These are phyloP conservation scores for Brachyrhaphis roseni DNA, from an alignment of 2,797 vertebrate species.

Conservation along the genomic window DNA sequence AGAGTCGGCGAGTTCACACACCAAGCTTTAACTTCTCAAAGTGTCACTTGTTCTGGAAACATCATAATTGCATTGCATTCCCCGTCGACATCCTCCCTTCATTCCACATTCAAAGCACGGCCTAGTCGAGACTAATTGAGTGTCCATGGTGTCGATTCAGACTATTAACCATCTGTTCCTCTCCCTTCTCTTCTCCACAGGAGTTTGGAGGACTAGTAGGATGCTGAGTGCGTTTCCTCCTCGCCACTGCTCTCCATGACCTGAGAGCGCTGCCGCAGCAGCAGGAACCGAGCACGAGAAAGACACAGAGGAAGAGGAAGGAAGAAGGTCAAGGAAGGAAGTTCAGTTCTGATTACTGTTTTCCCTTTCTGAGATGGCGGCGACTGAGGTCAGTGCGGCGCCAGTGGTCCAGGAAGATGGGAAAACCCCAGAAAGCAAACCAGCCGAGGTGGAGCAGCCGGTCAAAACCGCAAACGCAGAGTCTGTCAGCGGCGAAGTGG, in stretches of 20 bases:
- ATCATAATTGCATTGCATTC: constrained; percentile 40
- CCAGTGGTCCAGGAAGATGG: constrained; percentile 75
- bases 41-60: constrained; percentile 40
- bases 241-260: constrained; percentile 77
- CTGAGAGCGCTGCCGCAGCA: constrained; percentile 67
- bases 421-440: constrained; percentile 68
- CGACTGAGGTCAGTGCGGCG: constrained; percentile 73
- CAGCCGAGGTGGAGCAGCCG: constrained; percentile 65
- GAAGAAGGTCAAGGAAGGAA: constrained; percentile 63
- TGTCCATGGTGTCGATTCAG: constrained; percentile 47
- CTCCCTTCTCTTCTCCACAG: constrained; percentile 48
- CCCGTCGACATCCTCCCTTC: constrained; percentile 46
- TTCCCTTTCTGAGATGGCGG: constrained; percentile 75
- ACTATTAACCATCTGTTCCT: constrained; percentile 65
- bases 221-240: constrained; percentile 78
- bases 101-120: constrained; percentile 47
- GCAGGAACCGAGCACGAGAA: constrained; percentile 64
- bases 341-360: constrained; percentile 49
- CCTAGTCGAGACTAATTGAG: constrained; percentile 58
- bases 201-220: constrained; percentile 73
- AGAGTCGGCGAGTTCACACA: background rate
- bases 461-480: constrained; percentile 55
- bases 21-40: constrained; percentile 3
- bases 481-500: constrained; percentile 59
- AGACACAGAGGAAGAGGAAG: constrained; percentile 59